Percentiles rank a stretch among this genome's conserved stretches.
These are phyloP conservation scores for Melipona quadrifasciata DNA, from an alignment of 1,140 invertebrate species.

Conservation along the genomic window DNA sequence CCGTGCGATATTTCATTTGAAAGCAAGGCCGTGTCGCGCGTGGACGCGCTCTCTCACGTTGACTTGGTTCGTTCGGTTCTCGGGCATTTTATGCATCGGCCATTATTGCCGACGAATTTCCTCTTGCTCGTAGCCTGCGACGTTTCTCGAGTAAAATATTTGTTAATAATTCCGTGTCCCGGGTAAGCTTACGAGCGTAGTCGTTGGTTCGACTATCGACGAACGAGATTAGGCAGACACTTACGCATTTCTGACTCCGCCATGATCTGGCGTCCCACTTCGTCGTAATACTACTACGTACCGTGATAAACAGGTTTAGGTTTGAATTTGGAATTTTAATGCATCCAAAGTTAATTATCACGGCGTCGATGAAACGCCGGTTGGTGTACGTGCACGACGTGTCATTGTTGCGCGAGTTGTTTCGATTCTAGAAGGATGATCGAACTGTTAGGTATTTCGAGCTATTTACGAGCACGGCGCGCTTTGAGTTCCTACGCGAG, in stretches of 20 bases:
- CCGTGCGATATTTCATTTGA: conserved; percentile 65
- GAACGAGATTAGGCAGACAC: neutral
- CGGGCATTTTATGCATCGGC: conserved; percentile 15
- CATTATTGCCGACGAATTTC: conserved; percentile 9
- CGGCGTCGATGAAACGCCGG: too few species aligned
- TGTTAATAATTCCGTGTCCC: neutral
- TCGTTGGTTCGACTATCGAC: neutral
- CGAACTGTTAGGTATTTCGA: conserved; percentile 33
- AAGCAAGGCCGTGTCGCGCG: conserved; percentile 1
- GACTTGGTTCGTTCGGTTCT: conserved; percentile 14
- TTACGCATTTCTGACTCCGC: too few species aligned
- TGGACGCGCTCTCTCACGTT: conserved; percentile 36
- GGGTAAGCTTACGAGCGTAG: neutral
- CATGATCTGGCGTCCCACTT: too few species aligned
- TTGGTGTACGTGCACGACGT: neutral
- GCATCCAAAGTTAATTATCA: neutral
- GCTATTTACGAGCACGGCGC: conserved; percentile 57
- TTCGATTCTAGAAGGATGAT: conserved; percentile 16
- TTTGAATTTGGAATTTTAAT: neutral
- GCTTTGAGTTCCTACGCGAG: conserved; percentile 18
- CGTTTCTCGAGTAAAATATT: neutral
- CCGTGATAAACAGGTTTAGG: neutral
- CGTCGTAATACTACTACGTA: too few species aligned
- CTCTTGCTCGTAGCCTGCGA: neutral
- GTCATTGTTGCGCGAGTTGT: neutral